Base-by-base conservation (phyloP, 2,797 vertebrate genomes). In the Brotula barbata region DNA sequence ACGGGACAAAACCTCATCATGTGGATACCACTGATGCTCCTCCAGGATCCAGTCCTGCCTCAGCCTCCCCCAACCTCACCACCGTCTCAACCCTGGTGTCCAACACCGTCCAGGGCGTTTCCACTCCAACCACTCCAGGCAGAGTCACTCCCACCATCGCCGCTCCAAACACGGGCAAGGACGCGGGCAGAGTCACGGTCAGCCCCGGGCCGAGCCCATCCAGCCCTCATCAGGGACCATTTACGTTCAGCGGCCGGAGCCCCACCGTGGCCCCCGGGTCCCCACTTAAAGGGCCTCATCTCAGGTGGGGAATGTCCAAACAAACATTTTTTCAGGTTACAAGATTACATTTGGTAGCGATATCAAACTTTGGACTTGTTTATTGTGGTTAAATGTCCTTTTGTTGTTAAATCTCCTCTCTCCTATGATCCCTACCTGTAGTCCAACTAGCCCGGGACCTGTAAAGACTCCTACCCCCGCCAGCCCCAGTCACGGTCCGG, bases 41-140 rank as follows among this genome's bases (percentile, higher is more conserved):
- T 13, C 65, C 71, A 16, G 73, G 71, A 43, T 68, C 33, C 3
- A 47, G 23, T 23, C 39, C 56, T 21, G 31, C 25, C 20, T 65
- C 77, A 33, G 37, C 80, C 0, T 62, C 78, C 42, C 45, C 16
- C 44, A 66, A 55, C 40, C 68, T 75, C 25, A 61, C 53, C 39
- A 80, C 85, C 0, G 78, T 90, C 33, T 87, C 88, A 1, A 85
- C 84, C 22, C 87, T 89, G 0, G 71, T 89, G 34, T 82, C 84
- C 9, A 75, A 83, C 64, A 86, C 85, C 40, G 61, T 88, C 56
- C 75, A 86, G 64, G 77, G 84, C 59, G 23, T 88, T 0, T 39
- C 83, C 40, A 25, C 81, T 25, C 62, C 77, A 11, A 37, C 80
- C 34, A n/a, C 60, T 54, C 75, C 68, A 2, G 70, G 77, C 23